A percentile compares a stretch with the other conserved stretches of the same genome.
phyloP scores from a whole-genome alignment of 2,113 vertebrate species.

The Ophiodon elongatus region DNA sequence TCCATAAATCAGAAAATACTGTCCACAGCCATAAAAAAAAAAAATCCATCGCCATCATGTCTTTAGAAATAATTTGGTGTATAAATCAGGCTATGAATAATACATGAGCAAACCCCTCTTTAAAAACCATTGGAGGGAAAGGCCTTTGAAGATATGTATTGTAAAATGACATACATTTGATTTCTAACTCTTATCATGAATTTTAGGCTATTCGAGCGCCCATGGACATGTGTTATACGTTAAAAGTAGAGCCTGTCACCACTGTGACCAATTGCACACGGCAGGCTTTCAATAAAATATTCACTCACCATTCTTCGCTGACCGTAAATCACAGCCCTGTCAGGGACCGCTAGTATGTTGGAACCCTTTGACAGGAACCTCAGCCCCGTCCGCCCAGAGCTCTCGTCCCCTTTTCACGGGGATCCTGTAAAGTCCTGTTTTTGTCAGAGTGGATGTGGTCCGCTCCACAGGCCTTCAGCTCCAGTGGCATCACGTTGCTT shows the following conservation, averaged over 20 bases:
- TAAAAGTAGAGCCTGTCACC: constrained; percentile 25
- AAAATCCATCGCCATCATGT: no score
- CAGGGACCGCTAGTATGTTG: constrained; percentile 35
- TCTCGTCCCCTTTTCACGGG: constrained; percentile 31
- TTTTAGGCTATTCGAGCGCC: neutral
- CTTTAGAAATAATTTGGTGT: no score
- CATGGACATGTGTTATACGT: neutral
- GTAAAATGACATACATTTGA: no score
- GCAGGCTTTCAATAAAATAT: constrained; percentile 58
- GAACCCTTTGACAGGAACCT: constrained; percentile 37
- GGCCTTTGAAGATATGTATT: no score
- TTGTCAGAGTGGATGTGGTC: constrained; percentile 10
- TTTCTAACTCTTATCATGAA: neutral
- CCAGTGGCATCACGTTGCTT: constrained; percentile 19
- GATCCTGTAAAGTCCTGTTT: constrained; percentile 28
- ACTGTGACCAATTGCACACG: constrained; percentile 10
- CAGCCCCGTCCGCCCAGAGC: constrained; percentile 32
- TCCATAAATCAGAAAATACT: no score
- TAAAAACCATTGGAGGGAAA: no score
- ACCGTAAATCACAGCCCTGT: constrained; percentile 47
- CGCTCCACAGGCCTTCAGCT: constrained; percentile 14
- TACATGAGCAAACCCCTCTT: no score
- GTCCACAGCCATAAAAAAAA: no score
- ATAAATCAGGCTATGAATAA: no score
- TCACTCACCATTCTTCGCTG: constrained; percentile 48